phyloP scores from a whole-genome alignment of 1,140 invertebrate genomes.

The Lithobius niger region DNA sequence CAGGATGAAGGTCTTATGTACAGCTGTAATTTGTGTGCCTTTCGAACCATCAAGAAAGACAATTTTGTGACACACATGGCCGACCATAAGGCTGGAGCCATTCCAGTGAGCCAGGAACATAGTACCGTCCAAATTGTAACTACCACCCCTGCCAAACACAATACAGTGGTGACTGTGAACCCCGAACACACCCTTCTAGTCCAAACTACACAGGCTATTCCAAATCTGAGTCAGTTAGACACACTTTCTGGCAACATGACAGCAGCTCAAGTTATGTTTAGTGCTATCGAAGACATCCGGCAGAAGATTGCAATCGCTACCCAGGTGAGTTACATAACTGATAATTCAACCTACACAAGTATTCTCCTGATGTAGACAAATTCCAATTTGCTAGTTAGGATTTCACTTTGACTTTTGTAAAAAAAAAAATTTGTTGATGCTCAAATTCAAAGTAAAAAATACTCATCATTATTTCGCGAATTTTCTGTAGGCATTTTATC shows the following conservation, averaged over 20 bases:
- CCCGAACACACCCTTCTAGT: background rate
- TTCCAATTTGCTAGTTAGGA: too few species aligned
- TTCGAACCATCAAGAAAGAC: conserved; percentile 29
- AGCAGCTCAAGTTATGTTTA: conserved; percentile 4
- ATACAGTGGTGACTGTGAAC: background rate
- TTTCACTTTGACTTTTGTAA: too few species aligned
- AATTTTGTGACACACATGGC: conserved; percentile 28
- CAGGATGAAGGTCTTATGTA: conserved; percentile 25
- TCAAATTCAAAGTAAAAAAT: too few species aligned
- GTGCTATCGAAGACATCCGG: background rate
- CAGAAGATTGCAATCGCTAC: conserved; percentile 6
- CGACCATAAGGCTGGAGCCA: conserved; percentile 27
- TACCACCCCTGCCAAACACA: background rate
- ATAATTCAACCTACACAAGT: too few species aligned
- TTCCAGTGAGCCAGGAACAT: background rate
- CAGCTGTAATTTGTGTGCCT: conserved; percentile 30
- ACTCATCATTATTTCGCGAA: too few species aligned
- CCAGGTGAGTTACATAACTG: background rate
- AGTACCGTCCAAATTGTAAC: background rate
- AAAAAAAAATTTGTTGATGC: too few species aligned
- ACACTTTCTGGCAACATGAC: background rate
- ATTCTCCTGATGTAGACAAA: too few species aligned
- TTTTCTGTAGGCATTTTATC: too few species aligned
- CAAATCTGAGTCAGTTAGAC: background rate
- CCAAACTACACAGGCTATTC: background rate